Evolutionary conservation across 2,888 invertebrate species (phyloP), one percentile per base, ranked within the genome.

Genomic region (Rhogogaster chlorosoma): DNA sequence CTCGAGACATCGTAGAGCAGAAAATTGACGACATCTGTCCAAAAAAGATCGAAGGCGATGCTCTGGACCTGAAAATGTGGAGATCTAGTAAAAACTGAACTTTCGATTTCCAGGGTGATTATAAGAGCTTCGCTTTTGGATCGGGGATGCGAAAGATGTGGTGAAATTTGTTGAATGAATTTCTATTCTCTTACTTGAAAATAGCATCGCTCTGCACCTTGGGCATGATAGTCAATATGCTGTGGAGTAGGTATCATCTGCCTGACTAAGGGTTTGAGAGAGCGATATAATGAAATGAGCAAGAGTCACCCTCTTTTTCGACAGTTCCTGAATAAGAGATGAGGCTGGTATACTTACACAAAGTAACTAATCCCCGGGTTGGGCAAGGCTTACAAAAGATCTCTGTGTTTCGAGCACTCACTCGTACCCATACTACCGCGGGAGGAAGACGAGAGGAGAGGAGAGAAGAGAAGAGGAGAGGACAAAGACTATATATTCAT

Each of bases 301-400:
- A 88, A 89, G 86, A 89, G 88, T 89, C 88, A 88, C 87, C 88
- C 88, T 88, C 82, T 87, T 87, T 86, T 86, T 86, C 86, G 86
- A 86, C 86, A 84, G 84, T 85, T 84, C 88, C 87, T 90, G 91
- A 90, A 90, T 90, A 89, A 89, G 89, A 89, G 88, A 90, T 89
- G 89, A 90, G 89, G 85, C 64, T 29, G 32, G 32, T 84, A 82
- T 87, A 89, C 88, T 88, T 86, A 87, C 87, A 88, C 86, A 88
- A 88, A 89, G 89, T 89, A 90, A 90, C 91, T 91, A 91, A 91
- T 91, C 90, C 89, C 86, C 84, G 87, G 88, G 88, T 89, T 87
- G 88, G 67, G 86, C 86, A 85, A 86, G 85, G 86, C 88, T 89
- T 88, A 90, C 89, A 88, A 88, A 89, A 89, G 89, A 87, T 61